These are phyloP conservation scores for Caranx melampygus DNA, from an alignment of 2,113 vertebrate genomes.

Conservation along the genomic window DNA sequence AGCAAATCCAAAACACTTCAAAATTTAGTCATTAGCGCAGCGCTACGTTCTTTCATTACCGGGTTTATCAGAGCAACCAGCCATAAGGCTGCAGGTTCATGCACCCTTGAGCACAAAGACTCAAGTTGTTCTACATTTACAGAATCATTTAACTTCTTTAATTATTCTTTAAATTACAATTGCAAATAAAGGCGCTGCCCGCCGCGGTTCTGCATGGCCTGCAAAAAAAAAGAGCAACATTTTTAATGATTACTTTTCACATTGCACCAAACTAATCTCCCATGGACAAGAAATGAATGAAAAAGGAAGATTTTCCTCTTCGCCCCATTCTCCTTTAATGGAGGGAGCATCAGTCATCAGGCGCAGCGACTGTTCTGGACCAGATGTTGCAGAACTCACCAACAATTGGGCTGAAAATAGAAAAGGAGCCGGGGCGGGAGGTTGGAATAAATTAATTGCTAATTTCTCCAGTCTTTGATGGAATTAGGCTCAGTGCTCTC, in stretches of 20 bases:
- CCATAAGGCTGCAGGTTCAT: conserved; percentile 73
- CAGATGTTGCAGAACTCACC: conserved; percentile 97
- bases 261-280: conserved; percentile 80
- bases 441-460: conserved; percentile 99
- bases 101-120: conserved; percentile 81
- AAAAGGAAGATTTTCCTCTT: conserved; percentile 68
- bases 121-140: conserved; percentile 80
- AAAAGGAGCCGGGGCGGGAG: conserved; percentile 70
- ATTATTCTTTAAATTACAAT: conserved; percentile 84
- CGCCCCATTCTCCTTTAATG: conserved; percentile 55
- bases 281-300: conserved; percentile 72
- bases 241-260: conserved; percentile 84
- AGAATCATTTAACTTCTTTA: conserved; percentile 84
- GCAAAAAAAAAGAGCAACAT: conserved; percentile 84
- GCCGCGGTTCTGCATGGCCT: conserved; percentile 73
- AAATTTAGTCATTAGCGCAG: conserved; percentile 71
- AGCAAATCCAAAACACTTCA: conserved; percentile 76
- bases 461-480: conserved; percentile 96
- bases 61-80: conserved; percentile 78
- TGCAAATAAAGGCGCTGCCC: conserved; percentile 75
- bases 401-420: conserved; percentile 86
- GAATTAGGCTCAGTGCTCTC: conserved; percentile 94
- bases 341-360: conserved; percentile 68
- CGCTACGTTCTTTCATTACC: conserved; percentile 75
- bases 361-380: conserved; percentile 83